phyloP scores from a whole-genome alignment of 2,797 vertebrate genomes.

The Micropoecilia bifurca region DNA sequence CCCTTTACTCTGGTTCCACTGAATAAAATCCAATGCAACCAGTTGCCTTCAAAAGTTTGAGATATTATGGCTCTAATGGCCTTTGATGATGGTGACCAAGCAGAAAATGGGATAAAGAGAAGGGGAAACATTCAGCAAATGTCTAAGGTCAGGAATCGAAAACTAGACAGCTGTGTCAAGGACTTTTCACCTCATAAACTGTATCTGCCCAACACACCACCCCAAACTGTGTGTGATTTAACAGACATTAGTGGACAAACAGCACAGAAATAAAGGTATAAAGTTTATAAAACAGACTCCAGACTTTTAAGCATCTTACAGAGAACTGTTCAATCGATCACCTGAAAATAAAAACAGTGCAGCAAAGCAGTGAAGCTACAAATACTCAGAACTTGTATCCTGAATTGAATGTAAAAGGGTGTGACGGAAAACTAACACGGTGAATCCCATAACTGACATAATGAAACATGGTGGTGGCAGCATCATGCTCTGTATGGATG shows the following conservation, averaged over 20 bases:
- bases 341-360: not conserved
- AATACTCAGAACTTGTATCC: not conserved
- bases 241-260: not conserved
- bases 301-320: not conserved
- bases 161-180: not conserved
- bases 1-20: not conserved
- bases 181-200: not conserved
- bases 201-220: not conserved
- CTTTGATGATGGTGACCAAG: not conserved
- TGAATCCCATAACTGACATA: not conserved
- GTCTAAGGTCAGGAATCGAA: not conserved
- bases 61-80: not conserved
- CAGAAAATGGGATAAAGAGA: not conserved
- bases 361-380: not conserved
- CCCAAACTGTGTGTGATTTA: not conserved
- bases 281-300: not conserved
- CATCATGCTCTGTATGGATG: not conserved
- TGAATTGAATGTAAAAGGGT: not conserved
- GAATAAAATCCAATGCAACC: not conserved
- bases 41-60: not conserved
- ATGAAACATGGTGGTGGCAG: not conserved
- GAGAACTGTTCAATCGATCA: not conserved
- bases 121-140: not conserved
- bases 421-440: not conserved
- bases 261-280: not conserved